phyloP scores from a whole-genome alignment of 2,888 invertebrate species.

The Galerucella calmariensis region DNA sequence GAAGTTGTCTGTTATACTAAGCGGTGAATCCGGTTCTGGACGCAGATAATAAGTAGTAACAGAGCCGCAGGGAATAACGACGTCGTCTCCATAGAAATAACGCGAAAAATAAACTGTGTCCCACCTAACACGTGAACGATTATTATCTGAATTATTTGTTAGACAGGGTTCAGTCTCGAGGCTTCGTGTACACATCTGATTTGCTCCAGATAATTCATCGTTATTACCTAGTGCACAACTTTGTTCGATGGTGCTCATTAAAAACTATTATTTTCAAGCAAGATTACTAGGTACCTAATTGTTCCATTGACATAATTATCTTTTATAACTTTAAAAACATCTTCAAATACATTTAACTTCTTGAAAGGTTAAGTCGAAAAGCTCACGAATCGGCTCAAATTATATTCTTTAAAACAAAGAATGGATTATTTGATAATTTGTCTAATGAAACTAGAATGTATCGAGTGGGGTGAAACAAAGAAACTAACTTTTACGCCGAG shows the following conservation, averaged over 20 bases:
- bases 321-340: background rate
- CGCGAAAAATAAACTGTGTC: constrained; percentile 34
- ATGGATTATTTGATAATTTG: too few species aligned
- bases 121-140: constrained; percentile 37
- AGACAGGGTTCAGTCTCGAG: constrained; percentile 31
- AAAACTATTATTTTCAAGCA: constrained; percentile 27
- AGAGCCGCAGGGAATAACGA: constrained; percentile 21
- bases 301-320: constrained; percentile 31
- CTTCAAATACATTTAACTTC: background rate
- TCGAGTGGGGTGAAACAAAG: too few species aligned
- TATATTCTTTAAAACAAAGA: background rate
- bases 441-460: too few species aligned
- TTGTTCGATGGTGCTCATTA: constrained; percentile 26
- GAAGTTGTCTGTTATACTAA: background rate
- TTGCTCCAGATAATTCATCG: constrained; percentile 32
- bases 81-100: constrained; percentile 25
- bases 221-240: constrained; percentile 24
- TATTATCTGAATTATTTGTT: constrained; percentile 38
- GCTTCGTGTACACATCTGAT: constrained; percentile 34
- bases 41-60: constrained; percentile 24
- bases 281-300: constrained; percentile 24
- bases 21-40: constrained; percentile 8
- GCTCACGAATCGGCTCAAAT: background rate
- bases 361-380: background rate
- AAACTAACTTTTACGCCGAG: too few species aligned